phyloP scores from a whole-genome alignment of 2,797 vertebrate genomes.

The Syngnathus acus region DNA sequence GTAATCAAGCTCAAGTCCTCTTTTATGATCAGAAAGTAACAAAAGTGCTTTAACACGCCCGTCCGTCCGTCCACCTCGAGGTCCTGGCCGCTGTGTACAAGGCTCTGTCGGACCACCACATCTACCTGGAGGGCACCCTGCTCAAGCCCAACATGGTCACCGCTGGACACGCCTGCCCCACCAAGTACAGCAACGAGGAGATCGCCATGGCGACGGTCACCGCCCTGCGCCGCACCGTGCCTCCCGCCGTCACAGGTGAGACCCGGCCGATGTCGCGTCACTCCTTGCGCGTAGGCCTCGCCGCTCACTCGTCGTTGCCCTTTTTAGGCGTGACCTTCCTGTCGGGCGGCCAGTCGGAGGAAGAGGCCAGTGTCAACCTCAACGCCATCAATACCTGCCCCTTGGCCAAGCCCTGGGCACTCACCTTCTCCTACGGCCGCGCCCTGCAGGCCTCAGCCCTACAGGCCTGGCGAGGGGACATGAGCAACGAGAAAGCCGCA shows the following conservation, averaged over 20 bases:
- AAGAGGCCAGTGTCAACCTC: constrained; percentile 92
- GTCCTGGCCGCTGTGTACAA: constrained; percentile 95
- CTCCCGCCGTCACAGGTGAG: constrained; percentile 89
- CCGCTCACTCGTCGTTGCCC: background rate
- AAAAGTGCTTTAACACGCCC: background rate
- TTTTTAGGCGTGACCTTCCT: constrained; percentile 88
- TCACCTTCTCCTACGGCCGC: constrained; percentile 95
- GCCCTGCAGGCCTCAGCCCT: constrained; percentile 95
- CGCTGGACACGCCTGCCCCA: constrained; percentile 86
- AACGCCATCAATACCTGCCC: constrained; percentile 91
- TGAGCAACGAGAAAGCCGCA: constrained; percentile 78
- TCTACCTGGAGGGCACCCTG: constrained; percentile 94
- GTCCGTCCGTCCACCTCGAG: constrained; percentile 51
- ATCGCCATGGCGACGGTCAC: constrained; percentile 95
- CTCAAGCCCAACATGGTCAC: constrained; percentile 99
- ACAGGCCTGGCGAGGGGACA: constrained; percentile 81
- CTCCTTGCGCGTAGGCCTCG: background rate
- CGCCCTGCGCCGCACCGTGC: constrained; percentile 90
- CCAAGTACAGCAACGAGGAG: constrained; percentile 82
- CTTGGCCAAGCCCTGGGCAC: constrained; percentile 85
- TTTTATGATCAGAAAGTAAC: too few relatives aligned
- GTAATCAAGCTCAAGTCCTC: constrained; percentile 50
- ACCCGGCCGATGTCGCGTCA: background rate
- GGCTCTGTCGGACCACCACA: constrained; percentile 91
- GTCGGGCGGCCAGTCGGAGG: constrained; percentile 96